Conservation (phyloP, 92 coral and sea anemone genomes). For the Blastomussa wellsi region DNA sequence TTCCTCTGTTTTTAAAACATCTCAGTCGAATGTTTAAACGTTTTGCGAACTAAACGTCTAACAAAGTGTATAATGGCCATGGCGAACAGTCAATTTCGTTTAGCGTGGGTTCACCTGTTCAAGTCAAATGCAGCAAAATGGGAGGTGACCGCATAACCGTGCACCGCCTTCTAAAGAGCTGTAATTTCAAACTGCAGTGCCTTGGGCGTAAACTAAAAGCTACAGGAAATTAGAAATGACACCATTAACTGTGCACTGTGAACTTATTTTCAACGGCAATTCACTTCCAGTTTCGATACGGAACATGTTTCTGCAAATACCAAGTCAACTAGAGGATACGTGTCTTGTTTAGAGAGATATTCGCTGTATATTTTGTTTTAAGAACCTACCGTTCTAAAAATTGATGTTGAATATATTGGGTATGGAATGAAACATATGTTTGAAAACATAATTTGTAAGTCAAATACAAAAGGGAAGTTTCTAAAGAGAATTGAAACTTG, state of each 20-base stretch:
- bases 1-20: not conserved
- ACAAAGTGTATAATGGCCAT: not conserved
- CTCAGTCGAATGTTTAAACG: not conserved
- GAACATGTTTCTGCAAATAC: not conserved
- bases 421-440: not conserved
- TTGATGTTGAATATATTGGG: not conserved
- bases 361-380: not conserved
- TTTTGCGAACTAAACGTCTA: not conserved
- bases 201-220: not conserved
- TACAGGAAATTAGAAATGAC: constrained; percentile 3
- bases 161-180: not conserved
- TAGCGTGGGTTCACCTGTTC: not conserved
- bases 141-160: not conserved
- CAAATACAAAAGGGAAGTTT: not conserved
- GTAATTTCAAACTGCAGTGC: not conserved
- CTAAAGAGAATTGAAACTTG: not conserved
- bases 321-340: not conserved
- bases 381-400: not conserved
- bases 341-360: not conserved
- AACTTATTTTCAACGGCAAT: not conserved
- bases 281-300: constrained; percentile 1
- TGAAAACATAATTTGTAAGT: not conserved
- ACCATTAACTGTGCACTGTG: not conserved
- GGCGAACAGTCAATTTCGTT: not conserved
- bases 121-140: not conserved